Evolutionary conservation across 2,113 vertebrate species (phyloP).

Genomic region (Chascanopsetta lugubris): DNA sequence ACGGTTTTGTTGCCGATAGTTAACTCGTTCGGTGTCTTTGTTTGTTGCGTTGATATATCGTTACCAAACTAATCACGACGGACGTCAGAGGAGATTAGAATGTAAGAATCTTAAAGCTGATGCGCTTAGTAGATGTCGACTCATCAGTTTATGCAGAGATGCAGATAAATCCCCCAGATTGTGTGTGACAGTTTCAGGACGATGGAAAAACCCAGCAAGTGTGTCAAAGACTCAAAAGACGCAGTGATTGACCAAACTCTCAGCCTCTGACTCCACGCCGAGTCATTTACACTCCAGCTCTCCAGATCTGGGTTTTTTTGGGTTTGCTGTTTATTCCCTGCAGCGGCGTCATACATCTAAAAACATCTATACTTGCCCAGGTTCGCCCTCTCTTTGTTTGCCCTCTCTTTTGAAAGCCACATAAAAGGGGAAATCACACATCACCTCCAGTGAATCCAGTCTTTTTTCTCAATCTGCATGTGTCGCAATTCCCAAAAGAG

Average conservation of each 20-base stretch:
- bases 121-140: conserved; percentile 53
- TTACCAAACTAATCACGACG: conserved; percentile 5
- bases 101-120: conserved; percentile 65
- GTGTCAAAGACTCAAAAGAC: conserved; percentile 40
- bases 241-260: conserved; percentile 28
- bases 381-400: conserved; percentile 28
- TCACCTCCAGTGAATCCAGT: conserved; percentile 1
- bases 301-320: conserved; percentile 9
- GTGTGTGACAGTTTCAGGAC: conserved; percentile 45
- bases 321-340: conserved; percentile 30
- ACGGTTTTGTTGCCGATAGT: not conserved
- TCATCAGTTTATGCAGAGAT: conserved; percentile 61
- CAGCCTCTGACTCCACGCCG: conserved; percentile 25
- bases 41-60: conserved; percentile 11
- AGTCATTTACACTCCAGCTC: conserved; percentile 21
- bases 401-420: conserved; percentile 28
- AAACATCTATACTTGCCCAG: conserved; percentile 25
- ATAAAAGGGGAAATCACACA: conserved; percentile 42
- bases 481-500: conserved; percentile 10
- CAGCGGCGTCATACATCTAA: conserved; percentile 15
- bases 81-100: conserved; percentile 58
- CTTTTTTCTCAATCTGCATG: conserved; percentile 20
- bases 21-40: conserved; percentile 8
- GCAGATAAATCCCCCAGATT: conserved; percentile 57
- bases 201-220: conserved; percentile 33